Evolutionary conservation across 2,888 invertebrate genomes (phyloP).

Genomic region (Conomelus anceps): DNA sequence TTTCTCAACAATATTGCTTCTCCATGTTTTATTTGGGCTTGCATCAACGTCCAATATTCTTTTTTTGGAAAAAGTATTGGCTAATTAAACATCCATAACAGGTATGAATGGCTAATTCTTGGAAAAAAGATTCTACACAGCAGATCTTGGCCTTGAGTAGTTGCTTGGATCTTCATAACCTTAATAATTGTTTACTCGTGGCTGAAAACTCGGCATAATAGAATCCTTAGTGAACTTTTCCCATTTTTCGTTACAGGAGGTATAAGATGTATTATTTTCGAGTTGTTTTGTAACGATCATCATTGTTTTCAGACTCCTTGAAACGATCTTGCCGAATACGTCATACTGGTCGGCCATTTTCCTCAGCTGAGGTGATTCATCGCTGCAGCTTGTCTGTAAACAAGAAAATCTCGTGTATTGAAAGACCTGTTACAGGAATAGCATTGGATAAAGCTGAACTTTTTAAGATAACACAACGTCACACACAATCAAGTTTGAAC

Average conservation of each 20-base stretch:
- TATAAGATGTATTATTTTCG: not conserved
- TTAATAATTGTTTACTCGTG: not conserved
- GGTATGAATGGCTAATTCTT: not conserved
- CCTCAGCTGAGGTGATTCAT: not conserved
- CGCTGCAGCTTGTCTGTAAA: not conserved
- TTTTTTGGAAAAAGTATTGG: not conserved
- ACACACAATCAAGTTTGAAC: not conserved
- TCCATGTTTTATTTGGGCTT: not conserved
- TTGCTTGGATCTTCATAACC: not conserved
- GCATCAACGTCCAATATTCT: not conserved
- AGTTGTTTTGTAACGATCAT: not conserved
- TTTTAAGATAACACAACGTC: not conserved
- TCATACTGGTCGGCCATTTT: not conserved
- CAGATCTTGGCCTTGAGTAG: not conserved
- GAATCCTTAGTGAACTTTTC: not conserved
- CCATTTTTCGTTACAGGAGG: too few relatives aligned
- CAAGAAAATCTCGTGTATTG: not conserved
- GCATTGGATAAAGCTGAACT: not conserved
- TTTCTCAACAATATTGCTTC: not conserved
- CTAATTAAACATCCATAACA: not conserved
- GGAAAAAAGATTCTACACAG: not conserved
- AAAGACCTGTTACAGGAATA: not conserved
- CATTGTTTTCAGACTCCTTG: not conserved
- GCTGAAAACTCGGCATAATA: not conserved
- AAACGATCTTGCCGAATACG: not conserved